phyloP scores from a whole-genome alignment of 1,140 invertebrate species.

The Aphis craccivora region DNA sequence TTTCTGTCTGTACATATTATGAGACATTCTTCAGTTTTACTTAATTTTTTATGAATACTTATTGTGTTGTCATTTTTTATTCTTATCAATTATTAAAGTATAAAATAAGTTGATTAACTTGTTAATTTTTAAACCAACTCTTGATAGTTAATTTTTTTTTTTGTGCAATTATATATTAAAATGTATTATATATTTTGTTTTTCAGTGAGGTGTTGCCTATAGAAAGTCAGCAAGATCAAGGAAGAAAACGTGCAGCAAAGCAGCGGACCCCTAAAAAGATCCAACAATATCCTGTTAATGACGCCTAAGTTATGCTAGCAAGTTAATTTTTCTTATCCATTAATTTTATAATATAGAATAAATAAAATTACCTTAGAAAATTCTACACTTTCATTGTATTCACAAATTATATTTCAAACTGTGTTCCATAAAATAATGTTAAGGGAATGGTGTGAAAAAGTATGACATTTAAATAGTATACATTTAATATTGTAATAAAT shows the following conservation, averaged over 20 bases:
- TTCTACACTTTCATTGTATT: not conserved
- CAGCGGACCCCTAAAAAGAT: slow-evolving; percentile 33
- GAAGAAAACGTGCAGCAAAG: slow-evolving; percentile 30
- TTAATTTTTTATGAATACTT: no score
- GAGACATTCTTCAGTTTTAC: no score
- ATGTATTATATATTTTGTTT: not conserved
- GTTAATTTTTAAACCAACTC: no score
- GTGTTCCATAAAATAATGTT: not conserved
- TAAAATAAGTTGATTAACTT: no score
- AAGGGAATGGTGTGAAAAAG: not conserved
- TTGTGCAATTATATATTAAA: no score
- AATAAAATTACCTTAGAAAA: not conserved
- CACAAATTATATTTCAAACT: slow-evolving; percentile 7
- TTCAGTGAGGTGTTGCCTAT: slow-evolving; percentile 23
- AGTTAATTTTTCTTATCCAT: not conserved
- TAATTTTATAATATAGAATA: not conserved
- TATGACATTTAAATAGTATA: slow-evolving; percentile 18
- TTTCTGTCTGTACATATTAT: no score
- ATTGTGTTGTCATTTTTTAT: no score
- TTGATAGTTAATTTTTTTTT: no score
- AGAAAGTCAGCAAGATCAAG: slow-evolving; percentile 18
- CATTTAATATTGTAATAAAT: not conserved
- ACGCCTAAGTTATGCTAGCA: not conserved
- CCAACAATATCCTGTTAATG: not conserved
- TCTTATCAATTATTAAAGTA: no score